phyloP scores from a whole-genome alignment of 2,113 vertebrate genomes.

The Saccopteryx leptura region DNA sequence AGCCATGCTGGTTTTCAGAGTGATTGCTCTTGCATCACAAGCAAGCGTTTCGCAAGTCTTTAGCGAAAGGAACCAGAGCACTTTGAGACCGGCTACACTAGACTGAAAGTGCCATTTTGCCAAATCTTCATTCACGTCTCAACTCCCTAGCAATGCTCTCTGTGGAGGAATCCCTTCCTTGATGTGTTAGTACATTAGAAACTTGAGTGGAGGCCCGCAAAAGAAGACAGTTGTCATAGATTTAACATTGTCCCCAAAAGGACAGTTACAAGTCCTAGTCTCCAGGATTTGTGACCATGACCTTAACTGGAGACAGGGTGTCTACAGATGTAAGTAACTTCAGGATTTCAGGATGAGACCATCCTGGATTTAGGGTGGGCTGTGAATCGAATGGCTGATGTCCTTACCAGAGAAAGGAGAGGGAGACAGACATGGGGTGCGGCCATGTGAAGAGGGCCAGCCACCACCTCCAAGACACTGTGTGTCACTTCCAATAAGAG shows the following conservation, averaged over 20 bases:
- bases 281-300: background rate
- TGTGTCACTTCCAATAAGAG: background rate
- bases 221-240: background rate
- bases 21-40: fast-evolving
- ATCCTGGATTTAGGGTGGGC: background rate
- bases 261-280: background rate
- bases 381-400: too few species aligned
- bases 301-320: background rate
- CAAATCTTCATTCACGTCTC: too few species aligned
- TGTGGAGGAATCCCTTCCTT: background rate
- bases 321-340: background rate
- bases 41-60: background rate
- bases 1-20: background rate
- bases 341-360: background rate
- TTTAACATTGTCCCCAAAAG: background rate
- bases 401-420: background rate
- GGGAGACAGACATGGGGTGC: background rate
- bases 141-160: background rate
- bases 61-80: background rate
- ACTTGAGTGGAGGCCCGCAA: background rate
- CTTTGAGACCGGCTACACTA: background rate
- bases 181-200: background rate
- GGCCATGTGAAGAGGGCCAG: background rate
- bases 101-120: background rate
- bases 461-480: background rate